Percentiles rank a stretch among this genome's conserved stretches.
Conservation (phyloP, 1,140 invertebrate species). For the Papilio machaon region DNA sequence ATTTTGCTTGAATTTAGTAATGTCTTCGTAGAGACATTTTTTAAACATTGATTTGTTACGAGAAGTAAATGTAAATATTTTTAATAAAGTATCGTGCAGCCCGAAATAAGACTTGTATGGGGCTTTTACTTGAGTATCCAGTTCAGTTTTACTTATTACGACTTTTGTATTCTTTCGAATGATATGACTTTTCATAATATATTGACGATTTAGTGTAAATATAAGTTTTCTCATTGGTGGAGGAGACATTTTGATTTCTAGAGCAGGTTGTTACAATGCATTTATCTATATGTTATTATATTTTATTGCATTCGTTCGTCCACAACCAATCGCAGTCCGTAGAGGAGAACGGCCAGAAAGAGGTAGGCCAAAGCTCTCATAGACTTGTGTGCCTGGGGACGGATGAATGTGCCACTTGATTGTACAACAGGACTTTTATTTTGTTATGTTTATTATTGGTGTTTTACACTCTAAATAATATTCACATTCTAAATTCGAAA, state of each 20-base stretch:
- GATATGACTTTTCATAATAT: constrained; percentile 68
- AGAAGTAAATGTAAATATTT: constrained; percentile 80
- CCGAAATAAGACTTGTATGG: constrained; percentile 73
- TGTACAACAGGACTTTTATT: constrained; percentile 27
- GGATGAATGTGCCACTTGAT: constrained; percentile 51
- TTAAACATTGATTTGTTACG: constrained; percentile 73
- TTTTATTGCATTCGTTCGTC: constrained; percentile 82
- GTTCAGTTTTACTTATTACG: constrained; percentile 56
- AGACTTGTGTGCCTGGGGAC: constrained; percentile 58
- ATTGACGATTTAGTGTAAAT: constrained; percentile 69
- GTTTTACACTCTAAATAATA: neutral
- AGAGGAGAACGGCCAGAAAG: constrained; percentile 80
- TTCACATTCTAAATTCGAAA: constrained; percentile 12
- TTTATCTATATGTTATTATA: constrained; percentile 81
- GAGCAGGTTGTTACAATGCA: constrained; percentile 77
- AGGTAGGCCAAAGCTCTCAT: constrained; percentile 76
- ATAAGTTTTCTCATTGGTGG: constrained; percentile 69
- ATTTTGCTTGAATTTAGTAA: constrained; percentile 79
- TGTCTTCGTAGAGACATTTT: constrained; percentile 80
- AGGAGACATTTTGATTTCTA: constrained; percentile 72
- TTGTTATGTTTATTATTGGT: constrained; percentile 19
- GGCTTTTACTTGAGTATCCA: constrained; percentile 74
- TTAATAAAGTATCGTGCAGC: constrained; percentile 70
- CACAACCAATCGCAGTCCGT: constrained; percentile 81
- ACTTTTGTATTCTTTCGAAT: constrained; percentile 72